Evolutionary conservation across 1,140 invertebrate genomes (phyloP).

Genomic region (Samia ricini): DNA sequence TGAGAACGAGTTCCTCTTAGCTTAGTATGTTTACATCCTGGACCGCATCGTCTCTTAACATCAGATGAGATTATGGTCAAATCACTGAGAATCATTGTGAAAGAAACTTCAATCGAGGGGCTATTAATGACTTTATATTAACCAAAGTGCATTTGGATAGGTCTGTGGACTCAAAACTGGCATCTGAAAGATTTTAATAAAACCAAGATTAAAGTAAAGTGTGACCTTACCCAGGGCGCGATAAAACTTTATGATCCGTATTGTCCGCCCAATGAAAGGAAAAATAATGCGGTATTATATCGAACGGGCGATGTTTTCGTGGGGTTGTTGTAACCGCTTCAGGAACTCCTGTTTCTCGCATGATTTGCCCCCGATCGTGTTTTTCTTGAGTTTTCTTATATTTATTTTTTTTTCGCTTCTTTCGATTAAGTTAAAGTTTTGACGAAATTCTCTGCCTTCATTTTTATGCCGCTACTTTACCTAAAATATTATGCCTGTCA

Average conservation of each 20-base stretch:
- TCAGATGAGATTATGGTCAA: too few species aligned
- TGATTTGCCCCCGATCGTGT: conserved; percentile 1
- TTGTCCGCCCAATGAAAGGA: conserved; percentile 47
- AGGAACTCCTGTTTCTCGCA: conserved; percentile 3
- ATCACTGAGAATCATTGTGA: too few species aligned
- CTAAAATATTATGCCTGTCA: too few species aligned
- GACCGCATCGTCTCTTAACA: too few species aligned
- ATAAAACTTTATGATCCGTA: conserved; percentile 56
- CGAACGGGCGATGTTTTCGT: conserved; percentile 10
- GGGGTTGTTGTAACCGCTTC: background rate
- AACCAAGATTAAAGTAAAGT: conserved; percentile 7
- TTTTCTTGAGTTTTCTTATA: background rate
- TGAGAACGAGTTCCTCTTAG: too few species aligned
- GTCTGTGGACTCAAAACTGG: background rate
- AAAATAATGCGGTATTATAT: conserved; percentile 39
- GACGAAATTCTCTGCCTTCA: background rate
- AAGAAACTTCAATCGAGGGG: too few species aligned
- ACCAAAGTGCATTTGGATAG: too few species aligned
- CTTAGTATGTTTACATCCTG: too few species aligned
- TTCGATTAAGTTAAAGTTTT: background rate
- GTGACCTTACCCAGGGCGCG: conserved; percentile 16
- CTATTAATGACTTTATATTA: too few species aligned
- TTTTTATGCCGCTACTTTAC: too few species aligned
- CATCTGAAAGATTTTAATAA: background rate
- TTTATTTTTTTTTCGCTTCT: background rate